Conservation (phyloP, 2,113 vertebrate species). For the Stegostoma tigrinum region DNA sequence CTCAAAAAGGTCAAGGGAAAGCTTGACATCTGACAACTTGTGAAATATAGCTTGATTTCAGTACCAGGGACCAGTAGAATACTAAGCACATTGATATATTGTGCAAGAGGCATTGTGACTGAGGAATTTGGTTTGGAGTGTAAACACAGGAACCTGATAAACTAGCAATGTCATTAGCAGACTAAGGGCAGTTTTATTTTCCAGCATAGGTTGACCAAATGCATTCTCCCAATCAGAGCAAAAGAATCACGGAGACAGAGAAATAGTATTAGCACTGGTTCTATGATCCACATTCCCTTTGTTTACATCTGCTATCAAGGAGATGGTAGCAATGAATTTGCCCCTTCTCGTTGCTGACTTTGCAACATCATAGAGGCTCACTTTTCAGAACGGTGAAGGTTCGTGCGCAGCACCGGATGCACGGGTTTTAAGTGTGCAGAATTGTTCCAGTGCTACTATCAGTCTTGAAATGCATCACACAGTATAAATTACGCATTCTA, state of each 20-base stretch:
- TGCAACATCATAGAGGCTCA: neutral
- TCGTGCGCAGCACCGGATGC: neutral
- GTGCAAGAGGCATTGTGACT: neutral
- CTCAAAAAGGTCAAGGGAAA: slow-evolving; percentile 53
- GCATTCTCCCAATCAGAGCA: neutral
- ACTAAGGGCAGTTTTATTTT: neutral
- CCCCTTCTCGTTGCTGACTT: neutral
- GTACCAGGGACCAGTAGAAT: neutral
- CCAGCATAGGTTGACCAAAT: neutral
- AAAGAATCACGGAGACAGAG: neutral
- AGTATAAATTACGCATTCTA: neutral
- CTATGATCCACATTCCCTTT: neutral
- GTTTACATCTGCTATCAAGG: neutral
- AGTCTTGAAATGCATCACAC: neutral
- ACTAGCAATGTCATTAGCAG: neutral
- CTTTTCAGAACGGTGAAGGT: neutral
- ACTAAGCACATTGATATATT: neutral
- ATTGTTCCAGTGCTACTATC: neutral
- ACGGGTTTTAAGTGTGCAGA: neutral
- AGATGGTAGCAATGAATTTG: neutral
- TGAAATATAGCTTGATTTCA: neutral
- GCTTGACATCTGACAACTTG: slow-evolving; percentile 52
- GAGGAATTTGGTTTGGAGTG: neutral
- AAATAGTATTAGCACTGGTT: neutral
- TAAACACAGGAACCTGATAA: neutral